A percentile compares a stretch with the other conserved stretches of the same genome.
Evolutionary conservation across 2,888 invertebrate species (phyloP).

Genomic region (Isoperla grammatica): DNA sequence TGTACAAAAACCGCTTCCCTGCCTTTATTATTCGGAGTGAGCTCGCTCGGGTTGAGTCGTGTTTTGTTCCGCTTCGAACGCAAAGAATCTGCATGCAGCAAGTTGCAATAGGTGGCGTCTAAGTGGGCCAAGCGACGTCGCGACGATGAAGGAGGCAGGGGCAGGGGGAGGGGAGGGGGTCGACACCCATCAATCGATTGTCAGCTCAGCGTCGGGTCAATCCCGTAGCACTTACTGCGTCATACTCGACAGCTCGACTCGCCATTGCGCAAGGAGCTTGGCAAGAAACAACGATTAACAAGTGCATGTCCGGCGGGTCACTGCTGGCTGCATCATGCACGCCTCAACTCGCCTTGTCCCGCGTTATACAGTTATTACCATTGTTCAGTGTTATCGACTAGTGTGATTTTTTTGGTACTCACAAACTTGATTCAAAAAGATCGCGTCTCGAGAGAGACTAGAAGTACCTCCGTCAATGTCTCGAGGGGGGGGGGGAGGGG

Average conservation of each 20-base stretch:
- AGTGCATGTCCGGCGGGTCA: conserved; percentile 2
- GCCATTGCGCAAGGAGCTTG: conserved; percentile 25
- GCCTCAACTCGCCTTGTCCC: too few relatives aligned
- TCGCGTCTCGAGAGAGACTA: conserved; percentile 11
- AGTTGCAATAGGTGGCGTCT: neutral
- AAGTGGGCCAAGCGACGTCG: conserved; percentile 19
- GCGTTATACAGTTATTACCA: too few relatives aligned
- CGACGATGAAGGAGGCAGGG: conserved; percentile 7
- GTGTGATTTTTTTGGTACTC: too few relatives aligned
- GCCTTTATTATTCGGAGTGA: too few relatives aligned
- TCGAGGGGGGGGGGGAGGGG: neutral
- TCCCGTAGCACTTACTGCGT: conserved; percentile 20
- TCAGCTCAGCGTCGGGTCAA: conserved; percentile 39
- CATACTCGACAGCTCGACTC: conserved; percentile 20
- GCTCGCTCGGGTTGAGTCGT: too few relatives aligned
- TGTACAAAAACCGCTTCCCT: too few relatives aligned
- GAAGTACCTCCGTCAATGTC: conserved; percentile 2
- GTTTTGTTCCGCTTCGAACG: too few relatives aligned
- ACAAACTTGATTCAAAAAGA: conserved; percentile 4
- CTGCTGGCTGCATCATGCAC: too few relatives aligned
- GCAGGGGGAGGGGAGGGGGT: conserved; percentile 6
- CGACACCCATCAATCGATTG: conserved; percentile 49
- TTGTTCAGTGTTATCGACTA: too few relatives aligned
- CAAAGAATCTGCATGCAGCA: too few relatives aligned
- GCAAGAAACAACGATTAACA: conserved; percentile 21